These are phyloP conservation scores for Adineta ricciae DNA, from an alignment of 2,888 invertebrate species.

Conservation along the genomic window DNA sequence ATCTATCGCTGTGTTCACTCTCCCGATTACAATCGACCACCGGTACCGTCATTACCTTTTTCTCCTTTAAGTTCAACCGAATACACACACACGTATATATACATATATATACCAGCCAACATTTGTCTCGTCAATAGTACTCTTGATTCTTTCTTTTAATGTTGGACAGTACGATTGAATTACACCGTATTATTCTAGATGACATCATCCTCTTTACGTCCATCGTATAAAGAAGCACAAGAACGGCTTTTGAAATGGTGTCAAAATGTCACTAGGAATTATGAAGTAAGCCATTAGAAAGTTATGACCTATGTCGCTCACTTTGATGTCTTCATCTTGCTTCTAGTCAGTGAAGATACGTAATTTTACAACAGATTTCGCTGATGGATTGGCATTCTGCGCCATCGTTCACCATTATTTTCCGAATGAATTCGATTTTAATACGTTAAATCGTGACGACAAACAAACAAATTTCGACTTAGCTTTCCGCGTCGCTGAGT, in stretches of 20 bases:
- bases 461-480: neutral
- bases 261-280: conserved; percentile 15
- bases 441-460: neutral
- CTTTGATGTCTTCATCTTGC: too few relatives aligned
- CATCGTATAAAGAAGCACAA: conserved; percentile 22
- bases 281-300: neutral
- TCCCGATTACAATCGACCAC: neutral
- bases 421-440: neutral
- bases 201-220: neutral
- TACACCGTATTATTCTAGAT: neutral
- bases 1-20: neutral
- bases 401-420: conserved; percentile 13
- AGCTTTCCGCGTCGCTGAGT: conserved; percentile 16
- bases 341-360: neutral
- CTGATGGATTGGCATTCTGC: conserved; percentile 15
- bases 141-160: neutral
- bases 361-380: conserved; percentile 2
- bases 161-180: neutral
- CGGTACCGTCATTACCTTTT: neutral
- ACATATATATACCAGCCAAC: neutral
- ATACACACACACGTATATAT: neutral
- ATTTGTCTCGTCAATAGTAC: neutral
- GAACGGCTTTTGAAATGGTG: conserved; percentile 11
- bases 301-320: too few relatives aligned
- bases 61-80: neutral